Conservation (phyloP, 2,113 vertebrate genomes). For the Hypomesus transpacificus region DNA sequence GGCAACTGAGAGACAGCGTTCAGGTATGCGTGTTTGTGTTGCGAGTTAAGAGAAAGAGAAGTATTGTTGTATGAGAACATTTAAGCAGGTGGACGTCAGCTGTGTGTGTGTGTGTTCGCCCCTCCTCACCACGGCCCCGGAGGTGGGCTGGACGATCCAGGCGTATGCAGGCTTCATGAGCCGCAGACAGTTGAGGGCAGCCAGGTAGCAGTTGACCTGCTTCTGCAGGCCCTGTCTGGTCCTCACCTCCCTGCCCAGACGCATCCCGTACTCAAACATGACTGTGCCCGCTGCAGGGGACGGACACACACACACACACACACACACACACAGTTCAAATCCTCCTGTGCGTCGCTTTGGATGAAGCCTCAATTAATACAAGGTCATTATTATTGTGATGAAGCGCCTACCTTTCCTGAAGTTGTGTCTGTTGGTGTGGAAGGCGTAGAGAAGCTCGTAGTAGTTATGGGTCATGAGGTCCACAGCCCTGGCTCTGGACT, state of each 20-base stretch:
- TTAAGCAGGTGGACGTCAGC: neutral
- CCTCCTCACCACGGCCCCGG: constrained; percentile 77
- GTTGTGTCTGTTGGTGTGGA: constrained; percentile 94
- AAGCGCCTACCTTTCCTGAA: constrained; percentile 84
- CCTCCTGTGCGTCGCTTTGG: neutral
- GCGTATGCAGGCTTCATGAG: constrained; percentile 91
- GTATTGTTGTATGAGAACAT: no score
- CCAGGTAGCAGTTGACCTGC: constrained; percentile 90
- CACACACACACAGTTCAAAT: constrained; percentile 10
- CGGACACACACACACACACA: constrained; percentile 22
- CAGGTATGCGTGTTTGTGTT: neutral
- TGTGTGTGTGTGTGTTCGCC: neutral
- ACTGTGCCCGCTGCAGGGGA: constrained; percentile 78
- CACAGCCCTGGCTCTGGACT: constrained; percentile 86
- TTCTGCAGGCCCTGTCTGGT: constrained; percentile 86
- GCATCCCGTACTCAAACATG: constrained; percentile 95
- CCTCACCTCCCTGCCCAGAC: constrained; percentile 88
- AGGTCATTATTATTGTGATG: no score
- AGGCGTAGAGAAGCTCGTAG: constrained; percentile 94
- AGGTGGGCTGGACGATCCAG: constrained; percentile 88
- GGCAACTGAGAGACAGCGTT: neutral
- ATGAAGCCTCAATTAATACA: no score
- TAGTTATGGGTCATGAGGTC: constrained; percentile 95
- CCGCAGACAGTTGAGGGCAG: constrained; percentile 88
- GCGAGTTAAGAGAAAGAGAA: no score